Base-by-base conservation (phyloP, 1,140 invertebrate species). In the Hesperophylax magnus region DNA sequence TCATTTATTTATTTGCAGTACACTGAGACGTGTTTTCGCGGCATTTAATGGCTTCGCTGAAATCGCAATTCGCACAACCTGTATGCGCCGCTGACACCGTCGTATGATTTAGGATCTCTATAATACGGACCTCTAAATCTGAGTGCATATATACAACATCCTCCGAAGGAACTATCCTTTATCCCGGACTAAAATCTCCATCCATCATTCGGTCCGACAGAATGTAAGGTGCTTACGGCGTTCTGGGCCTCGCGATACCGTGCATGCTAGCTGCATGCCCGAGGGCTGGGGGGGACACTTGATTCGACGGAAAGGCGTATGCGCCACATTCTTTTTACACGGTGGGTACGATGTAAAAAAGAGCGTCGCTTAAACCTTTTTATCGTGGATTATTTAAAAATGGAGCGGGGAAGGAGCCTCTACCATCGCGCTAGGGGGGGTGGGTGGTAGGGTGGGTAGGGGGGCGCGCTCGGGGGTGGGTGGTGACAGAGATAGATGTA, bases 101-200 rank as follows among this genome's bases (percentile, higher is more conserved):
- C 67, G 39, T 18, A 69, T 71, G 67, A 71, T 71, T 71, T 71
- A 71, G 34, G 39, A 20, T 52, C 8, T n/a, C 39, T 71, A 39
- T 52, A 17, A 22, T 24, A 24, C 63, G 63, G 31, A 71, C 63
- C 63, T 67, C 63, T 67, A 67, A 67, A 67, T 72, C 34, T 47
- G 71, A 27, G 61, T 78, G 76, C 39, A 65, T 61, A 78, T 47
- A 27, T 14, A 47, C 15, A 74, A 20, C 82, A 77, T 79, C 82
- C 82, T 80, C 65, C 53, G 72, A 79, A 84, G 82, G 80, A 84
- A 81, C 80, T 81, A 84, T 84, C 82, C 78, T 84, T 84, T 84
- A 84, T 84, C 78, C 80, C 80, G 74, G 82, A 84, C 82, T 79
- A 84, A 77, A 81, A 84, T 81, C 77, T 84, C 82, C 82, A 84